Conservation (phyloP, 2,797 vertebrate species). For the Oreortyx pictus region DNA sequence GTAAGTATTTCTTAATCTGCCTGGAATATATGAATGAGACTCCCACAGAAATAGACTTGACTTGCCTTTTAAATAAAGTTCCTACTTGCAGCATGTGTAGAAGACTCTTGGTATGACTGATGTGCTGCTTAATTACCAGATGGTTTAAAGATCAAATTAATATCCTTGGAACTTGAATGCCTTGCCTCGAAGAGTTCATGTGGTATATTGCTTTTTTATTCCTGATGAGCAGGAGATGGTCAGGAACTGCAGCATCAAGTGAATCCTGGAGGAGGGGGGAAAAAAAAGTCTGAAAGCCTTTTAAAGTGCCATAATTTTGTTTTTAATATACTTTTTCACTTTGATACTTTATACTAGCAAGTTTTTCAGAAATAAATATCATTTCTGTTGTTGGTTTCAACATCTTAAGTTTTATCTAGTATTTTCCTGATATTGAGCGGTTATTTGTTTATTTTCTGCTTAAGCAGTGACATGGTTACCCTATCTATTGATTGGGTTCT, state of each 20-base stretch:
- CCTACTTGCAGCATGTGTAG: neutral
- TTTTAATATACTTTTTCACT: neutral
- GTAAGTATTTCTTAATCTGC: neutral
- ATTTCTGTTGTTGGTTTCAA: neutral
- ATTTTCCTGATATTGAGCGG: neutral
- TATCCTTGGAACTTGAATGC: neutral
- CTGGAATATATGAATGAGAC: neutral
- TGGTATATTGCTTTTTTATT: neutral
- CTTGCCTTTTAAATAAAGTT: neutral
- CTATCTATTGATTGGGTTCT: neutral
- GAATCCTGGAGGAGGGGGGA: too few species aligned
- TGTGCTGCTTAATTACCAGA: neutral
- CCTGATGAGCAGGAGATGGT: fast-evolving
- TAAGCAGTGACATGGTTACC: neutral
- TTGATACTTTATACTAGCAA: neutral
- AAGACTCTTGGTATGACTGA: neutral
- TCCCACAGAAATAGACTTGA: neutral
- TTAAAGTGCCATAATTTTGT: neutral
- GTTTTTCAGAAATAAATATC: neutral
- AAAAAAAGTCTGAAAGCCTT: neutral
- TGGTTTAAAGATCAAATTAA: fast-evolving
- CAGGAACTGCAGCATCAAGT: neutral
- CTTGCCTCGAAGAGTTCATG: neutral
- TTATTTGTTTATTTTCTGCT: neutral
- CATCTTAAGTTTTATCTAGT: neutral